Evolutionary conservation across 2,888 invertebrate genomes (phyloP), one percentile per base, ranked within the genome.

Genomic region (Pammene fasciana): DNA sequence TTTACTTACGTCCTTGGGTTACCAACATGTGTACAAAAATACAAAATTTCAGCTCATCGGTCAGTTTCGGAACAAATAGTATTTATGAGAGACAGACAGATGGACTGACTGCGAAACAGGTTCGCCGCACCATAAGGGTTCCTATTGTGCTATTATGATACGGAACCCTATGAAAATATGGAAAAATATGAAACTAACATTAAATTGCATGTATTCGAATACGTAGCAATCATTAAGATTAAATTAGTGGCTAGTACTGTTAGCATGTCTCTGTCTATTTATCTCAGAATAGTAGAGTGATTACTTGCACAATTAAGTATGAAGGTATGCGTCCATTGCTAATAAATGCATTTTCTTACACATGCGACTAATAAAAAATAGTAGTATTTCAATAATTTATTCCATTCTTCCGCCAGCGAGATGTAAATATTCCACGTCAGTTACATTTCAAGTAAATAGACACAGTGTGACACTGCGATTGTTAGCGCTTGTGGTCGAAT

Each of bases 231-330:
- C 9, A 45, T 38, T 1, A 9, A 62, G 62, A 62, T 62, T 62
- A 62, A 62, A 62, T 62, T 62, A 62, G 50, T 62, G 48, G 41
- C 16, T 38, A 52, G 36, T 56, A 56, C 45, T 10, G 45, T 36
- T 65, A 56, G 65, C 65, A 65, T 65, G 55, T 56, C 18, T 36
- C 56, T 65, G 65, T 56, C 46, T 46, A 65, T 56, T 65, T 65
- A 65, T 46, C 65, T 46, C 55, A 65, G 41, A 62, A 46, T 46
- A 7, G 18, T n/a, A 18, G 65, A 56, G 38, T 65, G 65, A 65
- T 65, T 65, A 65, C 55, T 18, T 55, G 56, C 65, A 38, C 46
- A 65, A 65, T 65, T 65, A 65, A n/a, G n/a, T 41, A 52, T 52
- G 50, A 62, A 52, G 62, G 52, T 62, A 62, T 62, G 62, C 52